A percentile compares a stretch with the other conserved stretches of the same genome.
Conservation (phyloP, 2,888 invertebrate genomes). For the Caenorhabditis sp. region DNA sequence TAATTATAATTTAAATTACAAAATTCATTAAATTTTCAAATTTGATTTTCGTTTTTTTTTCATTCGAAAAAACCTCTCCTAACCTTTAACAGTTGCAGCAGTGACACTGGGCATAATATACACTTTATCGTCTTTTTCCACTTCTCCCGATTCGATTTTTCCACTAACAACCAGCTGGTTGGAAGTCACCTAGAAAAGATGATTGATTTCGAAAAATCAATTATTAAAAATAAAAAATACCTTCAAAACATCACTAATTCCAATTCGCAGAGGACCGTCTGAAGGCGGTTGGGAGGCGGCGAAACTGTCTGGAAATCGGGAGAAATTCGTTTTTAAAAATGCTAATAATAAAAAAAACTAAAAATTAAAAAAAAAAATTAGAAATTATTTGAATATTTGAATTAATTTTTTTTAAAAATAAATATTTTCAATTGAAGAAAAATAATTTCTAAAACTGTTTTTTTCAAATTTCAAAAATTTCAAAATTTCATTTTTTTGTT, state of each 20-base stretch:
- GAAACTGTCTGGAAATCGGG: constrained; percentile 43
- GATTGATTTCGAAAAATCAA: constrained; percentile 15
- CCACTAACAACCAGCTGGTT: constrained; percentile 90
- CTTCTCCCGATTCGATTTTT: constrained; percentile 92
- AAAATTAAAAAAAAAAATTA: constrained; percentile 68
- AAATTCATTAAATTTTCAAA: no score
- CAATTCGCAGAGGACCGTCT: constrained; percentile 92
- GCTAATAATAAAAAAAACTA: no score
- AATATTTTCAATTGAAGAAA: no score
- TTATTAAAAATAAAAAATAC: constrained; percentile 11
- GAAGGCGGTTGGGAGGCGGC: constrained; percentile 84
- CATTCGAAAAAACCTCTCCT: not conserved
- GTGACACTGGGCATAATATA: constrained; percentile 86
- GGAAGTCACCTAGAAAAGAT: constrained; percentile 63
- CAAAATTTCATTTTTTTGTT: no score
- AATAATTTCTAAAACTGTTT: no score
- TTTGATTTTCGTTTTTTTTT: not conserved
- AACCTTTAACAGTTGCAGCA: constrained; percentile 79
- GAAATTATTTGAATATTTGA: not conserved
- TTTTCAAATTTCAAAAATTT: no score
- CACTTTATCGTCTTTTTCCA: constrained; percentile 92
- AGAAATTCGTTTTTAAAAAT: no score
- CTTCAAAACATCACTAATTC: constrained; percentile 96
- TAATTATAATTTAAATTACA: not conserved
- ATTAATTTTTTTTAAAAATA: no score